A percentile compares a stretch with the other conserved stretches of the same genome.
Conservation (phyloP, 1,140 invertebrate genomes). For the Stegodyphus dumicola region DNA sequence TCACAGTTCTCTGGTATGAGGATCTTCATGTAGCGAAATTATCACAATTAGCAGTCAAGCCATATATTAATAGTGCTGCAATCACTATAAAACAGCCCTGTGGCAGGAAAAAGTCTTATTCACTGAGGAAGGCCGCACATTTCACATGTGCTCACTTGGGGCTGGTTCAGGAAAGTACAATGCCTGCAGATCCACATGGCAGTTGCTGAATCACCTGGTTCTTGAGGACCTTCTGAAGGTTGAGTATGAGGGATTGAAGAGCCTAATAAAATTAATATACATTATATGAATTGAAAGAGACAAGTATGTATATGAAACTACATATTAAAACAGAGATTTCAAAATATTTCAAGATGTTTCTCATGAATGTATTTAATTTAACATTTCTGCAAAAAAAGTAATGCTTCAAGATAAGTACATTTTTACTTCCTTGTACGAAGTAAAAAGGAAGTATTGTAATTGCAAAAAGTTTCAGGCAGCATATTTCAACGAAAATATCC, state of each 20-base stretch:
- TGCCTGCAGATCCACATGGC: conserved; percentile 88
- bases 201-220: not conserved
- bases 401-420: too few species aligned
- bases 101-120: not conserved
- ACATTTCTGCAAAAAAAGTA: too few species aligned
- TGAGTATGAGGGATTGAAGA: not conserved
- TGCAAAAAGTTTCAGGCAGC: too few species aligned
- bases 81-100: not conserved
- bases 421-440: too few species aligned
- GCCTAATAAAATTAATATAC: not conserved
- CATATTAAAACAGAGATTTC: not conserved
- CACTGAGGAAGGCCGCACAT: conserved; percentile 87
- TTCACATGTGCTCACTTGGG: conserved; percentile 81
- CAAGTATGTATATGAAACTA: not conserved
- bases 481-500: too few species aligned
- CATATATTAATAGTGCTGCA: not conserved
- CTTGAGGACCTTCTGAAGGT: not conserved
- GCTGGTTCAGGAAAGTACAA: conserved; percentile 91
- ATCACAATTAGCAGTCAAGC: not conserved
- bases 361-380: too few species aligned
- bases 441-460: too few species aligned
- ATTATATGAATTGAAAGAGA: not conserved
- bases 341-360: not conserved
- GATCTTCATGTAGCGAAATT: not conserved
- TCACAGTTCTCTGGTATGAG: not conserved